Evolutionary conservation across 2,113 vertebrate genomes (phyloP), one percentile per base, ranked within the genome.

Genomic region (Hyaena hyaena): DNA sequence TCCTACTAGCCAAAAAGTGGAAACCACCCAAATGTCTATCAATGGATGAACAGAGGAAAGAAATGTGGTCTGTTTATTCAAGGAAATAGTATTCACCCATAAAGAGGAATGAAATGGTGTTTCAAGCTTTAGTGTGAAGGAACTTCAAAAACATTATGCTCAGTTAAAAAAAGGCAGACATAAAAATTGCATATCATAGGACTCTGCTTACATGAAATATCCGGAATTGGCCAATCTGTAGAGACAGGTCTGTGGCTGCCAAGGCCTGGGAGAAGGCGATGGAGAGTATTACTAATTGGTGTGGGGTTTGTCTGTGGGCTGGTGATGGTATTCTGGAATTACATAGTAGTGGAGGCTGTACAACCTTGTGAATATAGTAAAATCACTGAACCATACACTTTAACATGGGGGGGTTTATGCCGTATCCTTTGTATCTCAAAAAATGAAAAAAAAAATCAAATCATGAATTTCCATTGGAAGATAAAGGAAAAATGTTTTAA

Each of bases 221-320:
- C 17, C 17, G 39, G 53, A 24, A 24, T 1, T 4, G 2, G 39
- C 2, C 33, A 39, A 63, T 39, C 11, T 5, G 0, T 10, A 43
- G 63, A 63, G 39, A 71, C 21, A n/a, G 82, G 16, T 10, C 19
- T 33, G 2, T 63, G 55, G 7, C n/a, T 24, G 28, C 28, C 12
- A 23, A 76, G 11, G 0, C 0, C 10, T 0, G 9, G 17, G n/a
- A 4, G 1, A 28, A 14, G 19, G 21, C 14, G 15, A 0, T 4
- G 0, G 24, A 1, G 12, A 26, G 33, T 15, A 48, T 28, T 39
- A 2, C 35, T 31, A 6, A n/a, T 2, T 14, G 35, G 19, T 3
- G 16, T 10, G 7, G 48, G 7, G 21, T 28, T 71, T 61, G 28
- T n/a, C 79, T 43, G 5, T 1, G 17, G 26, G 16, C 31, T 16